These are phyloP conservation scores for Pantala flavescens DNA, from an alignment of 1,140 invertebrate genomes.

Conservation along the genomic window DNA sequence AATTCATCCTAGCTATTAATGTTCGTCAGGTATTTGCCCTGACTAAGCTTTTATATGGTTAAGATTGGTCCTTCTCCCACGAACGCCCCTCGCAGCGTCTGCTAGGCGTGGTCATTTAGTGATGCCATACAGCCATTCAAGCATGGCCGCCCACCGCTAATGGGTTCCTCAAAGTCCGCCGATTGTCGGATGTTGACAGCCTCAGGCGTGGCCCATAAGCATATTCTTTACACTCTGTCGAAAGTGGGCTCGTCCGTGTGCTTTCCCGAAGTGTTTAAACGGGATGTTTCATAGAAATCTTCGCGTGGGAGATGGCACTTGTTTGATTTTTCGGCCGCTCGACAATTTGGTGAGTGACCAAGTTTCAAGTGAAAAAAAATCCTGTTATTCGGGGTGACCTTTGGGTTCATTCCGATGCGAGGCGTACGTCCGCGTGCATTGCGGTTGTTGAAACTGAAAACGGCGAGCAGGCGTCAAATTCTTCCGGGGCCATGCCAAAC, in stretches of 20 bases:
- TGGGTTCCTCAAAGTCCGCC: constrained; percentile 2
- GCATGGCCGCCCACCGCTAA: not conserved
- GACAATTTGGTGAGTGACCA: no score
- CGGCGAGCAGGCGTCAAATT: no score
- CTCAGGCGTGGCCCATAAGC: not conserved
- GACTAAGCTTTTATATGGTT: not conserved
- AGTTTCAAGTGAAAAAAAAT: no score
- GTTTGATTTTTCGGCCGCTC: no score
- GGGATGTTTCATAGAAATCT: not conserved
- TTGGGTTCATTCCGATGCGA: no score
- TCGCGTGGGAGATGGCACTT: not conserved
- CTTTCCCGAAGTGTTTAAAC: not conserved
- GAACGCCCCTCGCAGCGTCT: not conserved
- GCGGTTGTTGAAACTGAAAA: no score
- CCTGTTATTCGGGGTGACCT: no score
- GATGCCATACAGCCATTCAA: not conserved
- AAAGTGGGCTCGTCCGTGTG: not conserved
- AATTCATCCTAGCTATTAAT: not conserved
- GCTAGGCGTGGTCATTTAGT: not conserved
- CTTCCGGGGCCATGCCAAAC: no score
- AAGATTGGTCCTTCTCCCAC: not conserved
- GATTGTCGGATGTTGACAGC: constrained; percentile 7
- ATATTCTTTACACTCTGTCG: constrained; percentile 1
- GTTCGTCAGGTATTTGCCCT: not conserved
- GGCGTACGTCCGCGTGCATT: no score